Base-by-base conservation (phyloP, 2,113 vertebrate genomes). In the Taurulus bubalis region DNA sequence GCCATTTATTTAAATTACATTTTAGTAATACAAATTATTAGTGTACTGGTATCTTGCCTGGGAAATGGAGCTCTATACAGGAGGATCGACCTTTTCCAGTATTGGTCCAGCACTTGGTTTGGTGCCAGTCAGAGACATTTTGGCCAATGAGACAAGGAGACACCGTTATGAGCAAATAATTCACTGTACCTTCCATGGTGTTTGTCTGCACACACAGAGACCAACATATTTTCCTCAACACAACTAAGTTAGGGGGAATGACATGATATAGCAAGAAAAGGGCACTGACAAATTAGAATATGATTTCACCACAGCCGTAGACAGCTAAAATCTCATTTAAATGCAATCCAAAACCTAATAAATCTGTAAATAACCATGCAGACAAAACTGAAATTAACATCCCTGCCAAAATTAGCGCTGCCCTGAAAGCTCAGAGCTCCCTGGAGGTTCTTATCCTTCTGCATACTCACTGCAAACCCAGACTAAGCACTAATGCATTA, bases 401-500 rank as follows among this genome's bases (percentile, higher is more conserved):
- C 82, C 47, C 60, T 7, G 55, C 59, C 36, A 42, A 56, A 84
- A 79, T 71, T 56, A 71, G 67, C 38, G 8, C 63, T 42, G 71
- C 47, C 66, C 77, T 66, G 60, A 71, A 82, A 66, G 59, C 78
- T 64, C 40, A 47, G 34, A 55, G 5, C 38, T 83, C 80, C 68
- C 82, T 56, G n/a, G 74, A 71, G 84, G 71, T 64, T 78, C 22
- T 51, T 40, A 22, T 76, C 6, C 28, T 89, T 86, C 63, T 77
- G 67, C 77, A 75, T 40, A 72, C 69, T 73, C 49, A 12, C 71
- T 79, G 71, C 85, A 91, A 83, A 16, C 49, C 55, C 79, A 24
- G 77, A 82, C 68, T 65, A 87, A 82, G 88, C 87, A 85, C 77
- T 38, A 79, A 77, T 28, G 10, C n/a, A 55, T 80, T 53, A 71